Conservation (phyloP, 1,140 invertebrate species). For the Diploscapter pachys region DNA sequence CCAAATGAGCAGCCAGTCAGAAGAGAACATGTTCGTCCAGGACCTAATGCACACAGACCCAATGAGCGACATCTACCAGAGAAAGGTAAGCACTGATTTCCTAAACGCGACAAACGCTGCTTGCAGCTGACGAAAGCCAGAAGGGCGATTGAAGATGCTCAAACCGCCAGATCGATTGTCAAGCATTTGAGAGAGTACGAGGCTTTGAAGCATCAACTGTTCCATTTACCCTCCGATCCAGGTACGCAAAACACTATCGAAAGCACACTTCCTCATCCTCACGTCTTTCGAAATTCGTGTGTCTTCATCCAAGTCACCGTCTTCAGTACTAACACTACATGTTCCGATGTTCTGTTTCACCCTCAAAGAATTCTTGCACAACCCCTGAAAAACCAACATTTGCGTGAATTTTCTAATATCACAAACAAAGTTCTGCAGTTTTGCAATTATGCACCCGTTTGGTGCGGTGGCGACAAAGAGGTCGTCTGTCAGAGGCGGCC, state of each 20-base stretch:
- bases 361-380: too few species aligned
- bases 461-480: slow-evolving; percentile 38
- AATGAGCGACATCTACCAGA: slow-evolving; percentile 80
- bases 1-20: slow-evolving; percentile 79
- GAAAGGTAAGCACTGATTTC: slow-evolving; percentile 64
- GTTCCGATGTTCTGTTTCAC: too few species aligned
- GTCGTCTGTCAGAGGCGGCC: slow-evolving; percentile 42
- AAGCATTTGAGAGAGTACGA: slow-evolving; percentile 81
- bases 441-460: slow-evolving; percentile 13
- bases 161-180: slow-evolving; percentile 75
- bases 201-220: slow-evolving; percentile 82
- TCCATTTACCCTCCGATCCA: slow-evolving; percentile 25
- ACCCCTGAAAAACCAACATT: slow-evolving; percentile 56
- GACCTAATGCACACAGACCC: slow-evolving; percentile 84
- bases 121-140: slow-evolving; percentile 74
- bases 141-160: slow-evolving; percentile 74
- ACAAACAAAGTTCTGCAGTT: slow-evolving; percentile 6
- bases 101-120: too few species aligned
- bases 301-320: background rate
- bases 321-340: too few species aligned
- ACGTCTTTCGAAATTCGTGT: background rate
- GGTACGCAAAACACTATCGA: slow-evolving; percentile 10
- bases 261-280: background rate
- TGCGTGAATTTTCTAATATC: background rate
- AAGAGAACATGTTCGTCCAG: slow-evolving; percentile 74